Base-by-base conservation (phyloP, 2,888 invertebrate genomes). In the Abrostola triplasia region DNA sequence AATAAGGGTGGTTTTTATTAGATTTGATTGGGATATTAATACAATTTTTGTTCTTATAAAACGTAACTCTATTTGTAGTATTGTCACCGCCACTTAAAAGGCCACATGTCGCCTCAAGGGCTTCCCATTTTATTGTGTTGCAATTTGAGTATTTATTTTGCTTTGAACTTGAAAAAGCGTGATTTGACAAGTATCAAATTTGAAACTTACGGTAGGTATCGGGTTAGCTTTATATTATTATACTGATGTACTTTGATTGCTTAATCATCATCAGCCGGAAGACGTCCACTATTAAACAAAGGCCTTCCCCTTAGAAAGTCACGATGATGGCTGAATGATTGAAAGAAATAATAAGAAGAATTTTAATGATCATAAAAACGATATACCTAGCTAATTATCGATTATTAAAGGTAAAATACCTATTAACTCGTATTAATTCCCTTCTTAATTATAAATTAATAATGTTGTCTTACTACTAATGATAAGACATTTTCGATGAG, bases 91-190 rank as follows among this genome's bases (percentile, higher is more conserved):
- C 93, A 93, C 94, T 94, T 93, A 90, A 88, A 87, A 85, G 87
- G 93, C 93, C 94, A 94, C 94, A 94, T 94, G 94, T 94, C 94
- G 92, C 90, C 88, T 90, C 70, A 77, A 94, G 94, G 89, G 92
- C 88, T 89, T 89, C 93, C 83, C 81, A 88, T 87, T 87, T 75
- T 85, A 88, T 92, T 92, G 88, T 91, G 81, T 84, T 84, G 81
- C 81, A 77, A 84, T 86, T 85, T 80, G 79, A 79, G 80, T 81
- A 83, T 83, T 84, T 83, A 77, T 71, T 83, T 79, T 75, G 72
- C 80, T 73, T 75, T 78, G 62, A 71, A 66, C 64, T 54, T 41
- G 61, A 73, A 53, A 66, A 57, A 66, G 57, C 54, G 47, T 70
- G 76, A 70, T 66, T 62, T 70, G 71, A 59, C 67, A 65, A 60